Percentiles rank a stretch among this genome's conserved stretches.
phyloP scores from a whole-genome alignment of 2,888 invertebrate genomes.

The Hyposoter didymator region DNA sequence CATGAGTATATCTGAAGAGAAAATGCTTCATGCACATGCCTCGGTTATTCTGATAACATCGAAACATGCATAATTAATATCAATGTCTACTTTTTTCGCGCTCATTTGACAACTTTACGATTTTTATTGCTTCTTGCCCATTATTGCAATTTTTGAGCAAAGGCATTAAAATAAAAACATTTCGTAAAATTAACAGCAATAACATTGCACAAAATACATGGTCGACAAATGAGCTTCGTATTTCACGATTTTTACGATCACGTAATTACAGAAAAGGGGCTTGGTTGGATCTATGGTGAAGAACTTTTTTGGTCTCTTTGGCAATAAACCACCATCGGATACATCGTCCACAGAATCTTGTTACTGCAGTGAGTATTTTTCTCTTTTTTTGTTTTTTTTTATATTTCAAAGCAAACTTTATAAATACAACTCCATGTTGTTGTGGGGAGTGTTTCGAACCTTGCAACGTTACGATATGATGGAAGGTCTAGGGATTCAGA shows the following conservation, averaged over 20 bases:
- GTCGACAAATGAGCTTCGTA: not conserved
- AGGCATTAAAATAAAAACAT: not conserved
- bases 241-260: not conserved
- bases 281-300: constrained; percentile 72
- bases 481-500: too few relatives aligned
- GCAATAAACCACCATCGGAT: constrained; percentile 88
- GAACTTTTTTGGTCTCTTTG: constrained; percentile 86
- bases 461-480: not conserved
- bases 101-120: not conserved
- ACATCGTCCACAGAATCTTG: constrained; percentile 86
- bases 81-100: not conserved
- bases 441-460: too few relatives aligned
- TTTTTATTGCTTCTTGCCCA: not conserved
- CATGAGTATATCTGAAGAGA: not conserved
- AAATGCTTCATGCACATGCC: not conserved
- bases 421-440: not conserved
- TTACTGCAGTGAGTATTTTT: constrained; percentile 87
- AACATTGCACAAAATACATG: not conserved
- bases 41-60: not conserved
- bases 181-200: not conserved
- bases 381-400: not conserved
- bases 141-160: not conserved
- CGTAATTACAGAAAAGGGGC: constrained; percentile 61
- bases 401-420: not conserved
- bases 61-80: not conserved